Base-by-base conservation (phyloP, 2,113 vertebrate species). In the Pimephales promelas region DNA sequence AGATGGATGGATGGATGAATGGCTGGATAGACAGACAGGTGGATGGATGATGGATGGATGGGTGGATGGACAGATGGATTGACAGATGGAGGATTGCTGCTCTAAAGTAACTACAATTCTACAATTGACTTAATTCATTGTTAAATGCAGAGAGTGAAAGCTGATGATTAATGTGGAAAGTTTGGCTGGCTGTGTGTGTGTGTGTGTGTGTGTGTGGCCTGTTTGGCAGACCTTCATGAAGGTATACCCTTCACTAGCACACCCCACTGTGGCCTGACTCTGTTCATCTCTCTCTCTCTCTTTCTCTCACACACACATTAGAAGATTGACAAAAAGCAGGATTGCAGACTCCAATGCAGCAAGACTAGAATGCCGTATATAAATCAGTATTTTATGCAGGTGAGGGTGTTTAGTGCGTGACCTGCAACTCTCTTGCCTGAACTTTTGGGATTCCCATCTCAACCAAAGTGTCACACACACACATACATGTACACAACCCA, bases 221-320 rank as follows among this genome's bases (percentile, higher is more conserved):
- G 71, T 88, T 89, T 93, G 93, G 92, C 93, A 94, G 93, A 93
- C 92, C 93, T 94, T 94, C 90, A 91, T 92, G 76, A 89, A 91
- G 88, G 90, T 87, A 88, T 90, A 92, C 89, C 92, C 92, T 93
- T 93, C 90, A 93, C 90, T 76, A 68, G 88, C 86, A 83, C 88
- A 84, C 90, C 92, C 89, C 86, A 90, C 90, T 85, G 92, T 91
- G 91, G 87, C 90, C 59, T 70, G 26, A 16, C 24, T 74, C 52
- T 31, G 26, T 82, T 76, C 56, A 64, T 43, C 64, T 79, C 57
- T 84, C 87, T 79, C 71, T 79, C 71, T 72, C 74, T 26, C 84
- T 49, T 76, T 14, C 73, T 2, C 73, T 28, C 47, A 13, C 81
- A 73, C 56, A 16, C 10, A 43, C 18, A 34, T 61, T 61, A 45